Evolutionary conservation across 2,797 vertebrate genomes (phyloP), one percentile per base, ranked within the genome.

Genomic region (Pipistrellus kuhlii): DNA sequence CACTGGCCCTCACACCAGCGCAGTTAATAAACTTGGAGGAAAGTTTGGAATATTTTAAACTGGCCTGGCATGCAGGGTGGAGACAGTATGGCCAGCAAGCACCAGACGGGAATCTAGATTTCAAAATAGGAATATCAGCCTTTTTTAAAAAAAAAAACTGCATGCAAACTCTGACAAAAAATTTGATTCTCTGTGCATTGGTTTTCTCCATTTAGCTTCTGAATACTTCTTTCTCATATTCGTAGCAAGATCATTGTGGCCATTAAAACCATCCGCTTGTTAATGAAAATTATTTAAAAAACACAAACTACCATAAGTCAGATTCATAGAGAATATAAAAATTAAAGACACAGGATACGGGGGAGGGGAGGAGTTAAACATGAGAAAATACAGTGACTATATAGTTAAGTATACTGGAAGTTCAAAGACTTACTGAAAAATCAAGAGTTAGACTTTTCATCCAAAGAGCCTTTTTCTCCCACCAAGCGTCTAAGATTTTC

Each of bases 351-450:
- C 8, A 84, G 30, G 66, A 88, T 71, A 75, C 18, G n/a, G n/a
- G 1, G 1, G 15, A 13, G 2, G 20, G 2, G 20, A 64, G 84
- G 84, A 87, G 92, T 30, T 96, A 95, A 96, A 96, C 3, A 91
- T 44, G 64, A 97, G 78, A 91, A 85, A 96, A 96, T 64, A 69
- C 57, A 96, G 93, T 4, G 55, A 93, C 62, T 17, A 96, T 88
- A 86, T 88, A 97, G 69, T 15, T 92, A 75, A 97, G 94, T 86
- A 93, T 88, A 94, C n/a, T 71, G 96, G 95, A 97, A 97, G 97
- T 97, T 97, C 91, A 95, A 97, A 94, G 97, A 98, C 98, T 98
- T 98, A 98, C 97, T 98, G 98, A 97, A 97, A 97, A 97, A 96
- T 94, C 96, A 97, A 98, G 94, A 98, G 97, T 97, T 82, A 97